Evolutionary conservation across 2,888 invertebrate species (phyloP).

Genomic region (Melanostoma scalare): DNA sequence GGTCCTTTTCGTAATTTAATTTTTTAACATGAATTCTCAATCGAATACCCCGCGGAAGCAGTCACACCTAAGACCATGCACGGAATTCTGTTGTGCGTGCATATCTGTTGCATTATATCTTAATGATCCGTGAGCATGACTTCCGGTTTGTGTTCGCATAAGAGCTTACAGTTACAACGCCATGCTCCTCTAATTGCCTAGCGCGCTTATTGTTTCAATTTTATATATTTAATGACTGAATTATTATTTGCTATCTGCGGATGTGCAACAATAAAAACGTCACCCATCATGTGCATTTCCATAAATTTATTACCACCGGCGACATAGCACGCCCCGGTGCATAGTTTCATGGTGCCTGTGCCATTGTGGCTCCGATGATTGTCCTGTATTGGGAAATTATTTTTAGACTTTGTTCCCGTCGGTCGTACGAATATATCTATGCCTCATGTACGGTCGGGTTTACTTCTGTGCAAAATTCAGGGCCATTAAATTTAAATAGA

Average conservation of each 20-base stretch:
- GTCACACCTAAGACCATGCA: too few species aligned
- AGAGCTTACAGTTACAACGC: too few species aligned
- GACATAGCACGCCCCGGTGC: not conserved
- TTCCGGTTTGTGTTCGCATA: too few species aligned
- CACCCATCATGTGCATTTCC: conserved; percentile 53
- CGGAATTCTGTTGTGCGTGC: too few species aligned
- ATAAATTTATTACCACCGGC: conserved; percentile 17
- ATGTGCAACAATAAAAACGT: conserved; percentile 55
- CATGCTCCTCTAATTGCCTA: too few species aligned
- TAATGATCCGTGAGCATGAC: too few species aligned
- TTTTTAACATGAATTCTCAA: too few species aligned
- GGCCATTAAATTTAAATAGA: conserved; percentile 40
- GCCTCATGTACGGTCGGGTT: not conserved
- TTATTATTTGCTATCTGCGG: conserved; percentile 54
- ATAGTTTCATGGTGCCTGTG: not conserved
- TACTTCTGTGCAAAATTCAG: conserved; percentile 20
- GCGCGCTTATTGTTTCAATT: too few species aligned
- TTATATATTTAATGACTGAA: conserved; percentile 9
- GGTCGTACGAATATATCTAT: not conserved
- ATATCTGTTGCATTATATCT: too few species aligned
- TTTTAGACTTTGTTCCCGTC: not conserved
- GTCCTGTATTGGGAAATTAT: not conserved
- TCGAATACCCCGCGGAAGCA: too few species aligned
- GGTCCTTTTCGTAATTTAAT: too few species aligned
- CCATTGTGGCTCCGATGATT: not conserved